phyloP scores from a whole-genome alignment of 2,797 vertebrate species.

The Sylvilagus floridanus region DNA sequence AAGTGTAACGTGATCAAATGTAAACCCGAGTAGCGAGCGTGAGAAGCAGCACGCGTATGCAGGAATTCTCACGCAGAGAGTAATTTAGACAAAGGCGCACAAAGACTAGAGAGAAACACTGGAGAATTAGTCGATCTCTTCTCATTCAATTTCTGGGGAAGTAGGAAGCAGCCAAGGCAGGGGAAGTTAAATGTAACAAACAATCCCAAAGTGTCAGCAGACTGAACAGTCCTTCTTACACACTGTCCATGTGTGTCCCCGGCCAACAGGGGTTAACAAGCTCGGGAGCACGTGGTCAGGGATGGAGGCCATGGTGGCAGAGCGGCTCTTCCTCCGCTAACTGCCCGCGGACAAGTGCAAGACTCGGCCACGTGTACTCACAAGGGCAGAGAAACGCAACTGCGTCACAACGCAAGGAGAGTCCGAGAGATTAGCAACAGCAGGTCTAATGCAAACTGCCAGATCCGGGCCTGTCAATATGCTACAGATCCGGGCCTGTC shows the following conservation, averaged over 20 bases:
- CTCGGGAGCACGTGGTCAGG: not conserved
- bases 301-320: not conserved
- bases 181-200: conserved; percentile 1
- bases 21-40: not conserved
- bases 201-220: not conserved
- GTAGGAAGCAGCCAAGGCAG: not conserved
- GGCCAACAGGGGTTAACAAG: not conserved
- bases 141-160: conserved; percentile 26
- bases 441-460: not conserved
- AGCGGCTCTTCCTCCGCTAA: not conserved
- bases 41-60: not conserved
- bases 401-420: not conserved
- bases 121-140: not conserved
- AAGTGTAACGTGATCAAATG: not conserved
- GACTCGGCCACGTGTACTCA: not conserved
- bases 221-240: not conserved
- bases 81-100: not conserved
- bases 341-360: not conserved
- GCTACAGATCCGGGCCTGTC: not conserved
- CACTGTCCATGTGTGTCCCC: not conserved
- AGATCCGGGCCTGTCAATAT: not conserved
- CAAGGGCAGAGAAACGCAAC: not conserved
- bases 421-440: not conserved
- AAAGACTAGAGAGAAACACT: not conserved
- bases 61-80: not conserved